phyloP scores from a whole-genome alignment of 1,140 invertebrate species.

The Hyles vespertilio region DNA sequence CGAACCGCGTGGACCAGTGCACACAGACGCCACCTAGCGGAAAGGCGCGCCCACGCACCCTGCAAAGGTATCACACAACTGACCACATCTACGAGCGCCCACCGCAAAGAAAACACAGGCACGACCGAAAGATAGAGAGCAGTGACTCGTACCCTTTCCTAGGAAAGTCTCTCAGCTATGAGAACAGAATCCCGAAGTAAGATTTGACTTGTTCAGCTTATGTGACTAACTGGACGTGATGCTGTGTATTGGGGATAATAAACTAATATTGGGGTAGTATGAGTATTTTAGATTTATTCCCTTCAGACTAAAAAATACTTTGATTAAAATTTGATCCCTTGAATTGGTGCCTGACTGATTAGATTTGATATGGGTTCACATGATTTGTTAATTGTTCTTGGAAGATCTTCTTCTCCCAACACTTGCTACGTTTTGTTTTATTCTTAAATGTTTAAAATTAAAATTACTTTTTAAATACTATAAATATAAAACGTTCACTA shows the following conservation, averaged over 20 bases:
- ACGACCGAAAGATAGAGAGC: slow-evolving; percentile 47
- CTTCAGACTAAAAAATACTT: too few relatives aligned
- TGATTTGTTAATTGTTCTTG: too few relatives aligned
- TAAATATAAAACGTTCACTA: too few relatives aligned
- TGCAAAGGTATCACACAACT: slow-evolving; percentile 67
- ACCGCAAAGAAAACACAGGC: slow-evolving; percentile 38
- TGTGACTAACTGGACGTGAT: slow-evolving; percentile 15
- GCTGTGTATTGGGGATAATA: not conserved
- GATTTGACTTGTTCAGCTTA: slow-evolving; percentile 19
- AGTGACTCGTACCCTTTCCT: slow-evolving; percentile 54
- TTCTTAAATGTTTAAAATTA: too few relatives aligned
- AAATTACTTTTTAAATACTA: too few relatives aligned
- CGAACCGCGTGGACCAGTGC: slow-evolving; percentile 52
- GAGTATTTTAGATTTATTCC: too few relatives aligned
- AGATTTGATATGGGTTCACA: too few relatives aligned
- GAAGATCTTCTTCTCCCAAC: too few relatives aligned
- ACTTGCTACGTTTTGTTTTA: too few relatives aligned
- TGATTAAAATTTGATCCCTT: too few relatives aligned
- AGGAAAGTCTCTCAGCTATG: slow-evolving; percentile 59
- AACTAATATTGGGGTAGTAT: too few relatives aligned
- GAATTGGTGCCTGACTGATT: too few relatives aligned
- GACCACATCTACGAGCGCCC: slow-evolving; percentile 59
- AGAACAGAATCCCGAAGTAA: slow-evolving; percentile 59
- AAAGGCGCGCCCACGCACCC: slow-evolving; percentile 45
- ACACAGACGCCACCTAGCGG: slow-evolving; percentile 64